Percentiles rank a stretch among this genome's conserved stretches.
These are phyloP conservation scores for Callipepla squamata DNA, from an alignment of 2,113 vertebrate genomes.

Conservation along the genomic window DNA sequence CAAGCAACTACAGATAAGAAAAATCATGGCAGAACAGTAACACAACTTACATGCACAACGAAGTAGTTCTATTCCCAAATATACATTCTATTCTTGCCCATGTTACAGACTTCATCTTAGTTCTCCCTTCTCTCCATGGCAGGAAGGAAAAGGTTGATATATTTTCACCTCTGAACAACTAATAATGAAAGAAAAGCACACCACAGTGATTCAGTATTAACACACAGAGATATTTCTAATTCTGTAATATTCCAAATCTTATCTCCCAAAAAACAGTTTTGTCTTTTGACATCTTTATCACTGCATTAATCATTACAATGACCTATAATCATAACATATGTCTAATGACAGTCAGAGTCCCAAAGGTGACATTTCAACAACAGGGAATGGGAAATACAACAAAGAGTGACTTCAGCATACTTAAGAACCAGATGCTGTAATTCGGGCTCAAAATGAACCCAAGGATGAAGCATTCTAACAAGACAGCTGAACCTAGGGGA, in stretches of 20 bases:
- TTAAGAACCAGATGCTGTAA: background rate
- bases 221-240: background rate
- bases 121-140: background rate
- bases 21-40: background rate
- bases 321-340: background rate
- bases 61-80: background rate
- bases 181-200: background rate
- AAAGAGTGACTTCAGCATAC: background rate
- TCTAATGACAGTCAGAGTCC: background rate
- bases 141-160: background rate
- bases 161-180: background rate
- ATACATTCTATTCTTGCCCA: background rate
- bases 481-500: background rate
- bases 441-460: background rate
- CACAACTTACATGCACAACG: background rate
- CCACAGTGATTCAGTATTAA: background rate
- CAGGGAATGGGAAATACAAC: background rate
- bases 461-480: background rate
- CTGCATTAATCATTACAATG: background rate
- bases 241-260: background rate
- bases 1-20: background rate
- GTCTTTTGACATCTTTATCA: background rate
- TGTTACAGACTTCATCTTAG: background rate
- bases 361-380: constrained; percentile 8
- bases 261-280: background rate